Evolutionary conservation across 2,797 vertebrate genomes (phyloP), one percentile per base, ranked within the genome.

Genomic region (Oryzias dopingdopingensis): DNA sequence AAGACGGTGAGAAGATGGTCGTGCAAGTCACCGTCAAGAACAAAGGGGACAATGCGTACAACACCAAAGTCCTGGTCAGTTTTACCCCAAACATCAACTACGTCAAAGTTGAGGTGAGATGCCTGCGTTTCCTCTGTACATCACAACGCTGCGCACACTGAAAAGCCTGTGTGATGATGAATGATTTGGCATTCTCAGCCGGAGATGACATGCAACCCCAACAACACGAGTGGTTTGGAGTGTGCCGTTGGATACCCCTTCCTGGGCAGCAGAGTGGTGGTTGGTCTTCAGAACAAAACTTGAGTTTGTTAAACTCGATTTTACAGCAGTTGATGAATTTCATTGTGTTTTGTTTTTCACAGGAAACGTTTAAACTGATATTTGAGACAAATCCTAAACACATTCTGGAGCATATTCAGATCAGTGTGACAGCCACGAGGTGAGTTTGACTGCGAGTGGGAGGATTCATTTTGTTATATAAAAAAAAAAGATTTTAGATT

Each of bases 221-320:
- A 93, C 52, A 63, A 91, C 56, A 91, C 83, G 5, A 94, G 88
- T 64, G 80, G 32, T 37, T 37, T 95, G 78, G 92, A 94, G 29
- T 98, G 95, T 71, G 94, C 92, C 55, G 93, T 98, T 42, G 94
- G 95, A 66, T 99, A 98, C 72, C 97, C 97, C 3, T 98, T 98
- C 84, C 85, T 99, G 62, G 93, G 85, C 78, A 79, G 62, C 59
- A 84, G 81, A 20, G 81, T 83, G 32, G 81, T 81, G 94, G 96
- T 98, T 4, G 16, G 61, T 79, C 20, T 29, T 0, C 23, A 26
- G 8, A 37, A 48, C 2, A 13, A 6, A 22, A 15, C 10, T 24
- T 14, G 1, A 0, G 12, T 43, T 32, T 22, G 17, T 10, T 5
- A 49, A 17, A 12, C 37, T 14, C 49, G 10, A 14, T 12, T 57